Evolutionary conservation across 2,113 vertebrate species (phyloP).

Genomic region (Ramphastos sulfuratus): DNA sequence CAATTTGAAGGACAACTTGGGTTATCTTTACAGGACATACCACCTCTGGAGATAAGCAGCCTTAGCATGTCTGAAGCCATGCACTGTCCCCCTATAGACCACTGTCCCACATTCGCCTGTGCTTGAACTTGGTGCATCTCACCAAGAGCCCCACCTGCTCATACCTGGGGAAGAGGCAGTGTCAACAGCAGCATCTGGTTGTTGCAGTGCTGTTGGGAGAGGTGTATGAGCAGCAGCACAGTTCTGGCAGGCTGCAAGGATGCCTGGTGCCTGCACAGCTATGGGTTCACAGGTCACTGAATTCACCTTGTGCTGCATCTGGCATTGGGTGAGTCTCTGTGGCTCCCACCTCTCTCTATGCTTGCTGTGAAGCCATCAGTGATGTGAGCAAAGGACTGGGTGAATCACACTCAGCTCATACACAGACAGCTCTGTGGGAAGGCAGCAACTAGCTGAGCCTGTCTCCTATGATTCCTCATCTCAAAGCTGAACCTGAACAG

Average conservation of each 20-base stretch:
- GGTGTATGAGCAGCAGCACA: neutral
- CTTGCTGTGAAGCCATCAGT: neutral
- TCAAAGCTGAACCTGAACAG: neutral
- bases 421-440: neutral
- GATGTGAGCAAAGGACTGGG: neutral
- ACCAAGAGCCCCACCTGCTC: neutral
- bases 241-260: rapidly evolving
- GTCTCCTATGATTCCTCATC: neutral
- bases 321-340: rapidly evolving
- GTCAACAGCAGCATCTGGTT: neutral
- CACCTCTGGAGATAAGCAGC: neutral
- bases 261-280: rapidly evolving
- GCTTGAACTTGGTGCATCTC: neutral
- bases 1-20: neutral
- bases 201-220: rapidly evolving
- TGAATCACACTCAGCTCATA: neutral
- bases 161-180: neutral
- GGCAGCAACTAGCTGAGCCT: neutral
- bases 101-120: neutral
- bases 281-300: neutral
- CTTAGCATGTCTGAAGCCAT: neutral
- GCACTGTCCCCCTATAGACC: neutral
- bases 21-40: neutral
- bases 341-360: rapidly evolving
- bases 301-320: neutral